Base-by-base conservation (phyloP, 2,888 invertebrate species). In the Polydrusus tereticollis region DNA sequence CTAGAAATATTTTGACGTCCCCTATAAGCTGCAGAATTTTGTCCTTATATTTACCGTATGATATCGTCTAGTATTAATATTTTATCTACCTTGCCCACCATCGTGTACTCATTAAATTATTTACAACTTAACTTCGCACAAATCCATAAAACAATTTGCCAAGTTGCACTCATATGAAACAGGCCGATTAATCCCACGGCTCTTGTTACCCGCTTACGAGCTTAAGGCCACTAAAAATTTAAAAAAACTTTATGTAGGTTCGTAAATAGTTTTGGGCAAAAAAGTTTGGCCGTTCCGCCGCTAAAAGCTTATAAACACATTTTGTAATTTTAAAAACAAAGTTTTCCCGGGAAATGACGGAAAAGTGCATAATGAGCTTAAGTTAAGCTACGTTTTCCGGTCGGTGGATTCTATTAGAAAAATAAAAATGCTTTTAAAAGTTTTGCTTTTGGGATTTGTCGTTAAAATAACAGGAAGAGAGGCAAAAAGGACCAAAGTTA, bases 291-390 rank as follows among this genome's bases (percentile, higher is more conserved):
- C 21, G 47, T 47, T 29, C 29, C 14, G 29, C 29, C 14, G 29
- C 16, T 63, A 69, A 69, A 69, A 63, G 62, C 63, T 63, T 69
- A 69, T 57, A 69, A 69, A 69, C 69, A 69, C 63, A 63, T 63
- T 63, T 21, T 45, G 29, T 47, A 47, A 55, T 69, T 69, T 57
- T 33, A 63, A 62, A 69, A 69, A 62, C 55, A 69, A 69, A 45
- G 41, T 60, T 69, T 68, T 55, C 59, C 43, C 38, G 38, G 59
- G 52, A 26, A 58, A 60, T 33, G 50, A 47, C 36, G 26, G 63
- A 55, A 62, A 63, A 69, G 69, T 69, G 62, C 69, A 69, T 69
- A 69, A 69, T 69, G 45, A 69, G 69, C 63, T 69, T 69, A 69
- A 57, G 41, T 52, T 69, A 69, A 69, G 68, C 68, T 47, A 41